Evolutionary conservation across 1,140 invertebrate species (phyloP).

Genomic region (Babylonia areolata): DNA sequence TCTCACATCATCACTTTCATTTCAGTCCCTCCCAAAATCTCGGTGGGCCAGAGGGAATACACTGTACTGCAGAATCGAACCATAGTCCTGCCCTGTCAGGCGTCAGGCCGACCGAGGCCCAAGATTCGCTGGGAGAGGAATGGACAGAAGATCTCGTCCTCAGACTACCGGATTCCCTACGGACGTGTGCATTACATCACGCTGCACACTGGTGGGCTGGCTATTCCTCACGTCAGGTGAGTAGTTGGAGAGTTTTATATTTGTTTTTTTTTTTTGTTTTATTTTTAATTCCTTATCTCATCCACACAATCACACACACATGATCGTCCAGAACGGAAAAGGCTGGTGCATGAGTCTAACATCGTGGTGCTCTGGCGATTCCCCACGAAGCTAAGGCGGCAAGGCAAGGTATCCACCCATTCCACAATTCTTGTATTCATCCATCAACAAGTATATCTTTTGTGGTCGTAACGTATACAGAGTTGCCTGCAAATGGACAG

Average conservation of each 20-base stretch:
- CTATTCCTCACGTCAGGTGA: conserved; percentile 69
- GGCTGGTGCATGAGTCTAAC: too few relatives aligned
- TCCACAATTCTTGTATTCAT: too few relatives aligned
- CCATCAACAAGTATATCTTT: too few relatives aligned
- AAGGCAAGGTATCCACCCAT: too few relatives aligned
- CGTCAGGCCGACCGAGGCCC: conserved; percentile 72
- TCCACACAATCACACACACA: too few relatives aligned
- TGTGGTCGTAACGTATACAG: too few relatives aligned
- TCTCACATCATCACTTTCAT: not conserved
- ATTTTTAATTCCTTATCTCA: too few relatives aligned
- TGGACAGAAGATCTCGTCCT: conserved; percentile 64
- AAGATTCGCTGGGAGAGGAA: conserved; percentile 72
- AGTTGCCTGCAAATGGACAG: too few relatives aligned
- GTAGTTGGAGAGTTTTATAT: not conserved
- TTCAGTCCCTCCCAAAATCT: conserved; percentile 69
- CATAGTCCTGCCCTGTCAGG: conserved; percentile 73
- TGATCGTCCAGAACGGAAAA: too few relatives aligned
- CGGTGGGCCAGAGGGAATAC: conserved; percentile 55
- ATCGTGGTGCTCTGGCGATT: too few relatives aligned
- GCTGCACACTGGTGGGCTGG: conserved; percentile 62
- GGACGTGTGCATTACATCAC: conserved; percentile 58
- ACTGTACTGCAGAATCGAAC: conserved; percentile 63
- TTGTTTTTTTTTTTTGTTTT: too few relatives aligned
- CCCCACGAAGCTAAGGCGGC: too few relatives aligned
- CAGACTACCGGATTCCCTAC: conserved; percentile 44